These are phyloP conservation scores for Meandrina meandrites DNA, from an alignment of 92 coral and sea anemone genomes.

Conservation along the genomic window DNA sequence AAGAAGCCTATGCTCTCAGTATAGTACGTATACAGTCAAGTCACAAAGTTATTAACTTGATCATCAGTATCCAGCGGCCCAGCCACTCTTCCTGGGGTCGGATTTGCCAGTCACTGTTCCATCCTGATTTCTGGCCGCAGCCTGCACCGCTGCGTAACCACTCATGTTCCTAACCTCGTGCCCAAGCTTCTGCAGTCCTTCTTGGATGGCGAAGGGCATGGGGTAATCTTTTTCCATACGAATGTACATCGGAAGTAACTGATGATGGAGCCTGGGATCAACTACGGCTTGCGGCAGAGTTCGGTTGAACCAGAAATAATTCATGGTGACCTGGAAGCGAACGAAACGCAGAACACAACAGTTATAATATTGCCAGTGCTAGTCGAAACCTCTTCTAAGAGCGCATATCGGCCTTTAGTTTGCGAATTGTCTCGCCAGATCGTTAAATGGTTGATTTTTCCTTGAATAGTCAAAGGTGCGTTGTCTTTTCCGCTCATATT, in stretches of 20 bases:
- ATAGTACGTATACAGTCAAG: background rate
- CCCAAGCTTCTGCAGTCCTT: constrained; percentile 80
- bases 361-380: too few species aligned
- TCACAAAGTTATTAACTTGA: background rate
- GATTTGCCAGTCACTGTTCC: constrained; percentile 78
- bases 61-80: constrained; percentile 85
- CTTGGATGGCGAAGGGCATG: constrained; percentile 66
- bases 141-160: constrained; percentile 82
- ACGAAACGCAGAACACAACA: background rate
- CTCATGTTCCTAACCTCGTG: constrained; percentile 48
- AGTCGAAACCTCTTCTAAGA: too few species aligned
- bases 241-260: constrained; percentile 75
- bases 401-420: too few species aligned
- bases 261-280: constrained; percentile 91
- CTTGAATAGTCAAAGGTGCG: too few species aligned
- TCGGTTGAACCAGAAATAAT: constrained; percentile 88
- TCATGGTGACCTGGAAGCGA: constrained; percentile 68
- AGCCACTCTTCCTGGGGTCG: constrained; percentile 84
- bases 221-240: constrained; percentile 55
- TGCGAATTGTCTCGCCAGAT: too few species aligned
- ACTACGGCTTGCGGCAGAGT: constrained; percentile 73
- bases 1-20: too few species aligned
- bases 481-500: too few species aligned
- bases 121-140: constrained; percentile 63
- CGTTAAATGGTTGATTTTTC: too few species aligned